Percentiles rank a stretch among this genome's conserved stretches.
Evolutionary conservation across 1,140 invertebrate genomes (phyloP).

Genomic region (Atta texana): DNA sequence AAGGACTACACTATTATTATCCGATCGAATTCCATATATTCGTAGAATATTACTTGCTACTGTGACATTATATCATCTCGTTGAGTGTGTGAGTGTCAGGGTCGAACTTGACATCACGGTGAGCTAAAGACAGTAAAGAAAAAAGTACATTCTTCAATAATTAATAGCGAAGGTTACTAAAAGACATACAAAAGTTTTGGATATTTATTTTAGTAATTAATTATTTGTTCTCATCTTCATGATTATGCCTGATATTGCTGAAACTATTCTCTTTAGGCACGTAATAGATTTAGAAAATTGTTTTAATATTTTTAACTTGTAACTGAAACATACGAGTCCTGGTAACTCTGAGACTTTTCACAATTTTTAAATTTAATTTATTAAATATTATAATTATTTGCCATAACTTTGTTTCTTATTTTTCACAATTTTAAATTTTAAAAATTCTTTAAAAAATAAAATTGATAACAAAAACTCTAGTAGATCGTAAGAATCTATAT

Average conservation of each 20-base stretch:
- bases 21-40: slow-evolving; percentile 34
- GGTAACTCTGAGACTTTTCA: no score
- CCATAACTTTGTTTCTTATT: no score
- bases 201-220: neutral
- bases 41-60: slow-evolving; percentile 34
- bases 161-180: neutral
- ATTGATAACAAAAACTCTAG: no score
- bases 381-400: no score
- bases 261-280: no score
- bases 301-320: no score
- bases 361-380: no score
- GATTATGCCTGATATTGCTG: neutral
- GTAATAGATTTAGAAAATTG: no score
- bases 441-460: no score
- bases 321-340: no score
- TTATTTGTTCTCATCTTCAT: neutral
- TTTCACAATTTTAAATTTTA: no score
- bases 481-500: no score
- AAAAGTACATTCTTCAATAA: neutral
- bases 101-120: neutral
- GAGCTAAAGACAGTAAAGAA: neutral
- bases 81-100: neutral
- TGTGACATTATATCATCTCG: neutral
- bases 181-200: neutral
- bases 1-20: slow-evolving; percentile 11